Percentiles rank a stretch among this genome's conserved stretches.
These are phyloP conservation scores for Panopea generosa DNA, from an alignment of 2,888 invertebrate species.

Conservation along the genomic window DNA sequence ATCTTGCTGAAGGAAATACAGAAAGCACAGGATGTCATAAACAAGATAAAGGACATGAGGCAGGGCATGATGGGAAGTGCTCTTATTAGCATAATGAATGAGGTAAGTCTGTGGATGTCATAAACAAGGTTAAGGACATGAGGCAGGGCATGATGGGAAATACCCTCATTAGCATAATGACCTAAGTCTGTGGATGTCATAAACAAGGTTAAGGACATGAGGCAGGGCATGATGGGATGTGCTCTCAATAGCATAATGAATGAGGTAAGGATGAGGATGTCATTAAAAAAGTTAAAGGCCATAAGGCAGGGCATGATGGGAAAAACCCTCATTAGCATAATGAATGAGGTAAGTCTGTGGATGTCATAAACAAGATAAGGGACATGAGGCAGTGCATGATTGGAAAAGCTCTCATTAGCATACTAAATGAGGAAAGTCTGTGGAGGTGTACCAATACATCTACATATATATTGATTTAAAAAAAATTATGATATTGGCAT, in stretches of 20 bases:
- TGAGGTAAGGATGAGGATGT: slow-evolving; percentile 74
- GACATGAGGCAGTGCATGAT: slow-evolving; percentile 3
- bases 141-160: slow-evolving; percentile 84
- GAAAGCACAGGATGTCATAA: slow-evolving; percentile 83
- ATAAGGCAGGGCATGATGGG: slow-evolving; percentile 84
- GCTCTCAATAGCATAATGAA: slow-evolving; percentile 84
- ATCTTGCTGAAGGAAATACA: slow-evolving; percentile 83
- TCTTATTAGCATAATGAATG: slow-evolving; percentile 84
- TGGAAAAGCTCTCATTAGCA: not conserved
- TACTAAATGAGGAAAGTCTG: not conserved
- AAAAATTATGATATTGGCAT: no score
- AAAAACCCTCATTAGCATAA: slow-evolving; percentile 83
- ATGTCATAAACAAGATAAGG: slow-evolving; percentile 83
- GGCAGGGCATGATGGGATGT: slow-evolving; percentile 84
- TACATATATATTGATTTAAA: no score
- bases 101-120: slow-evolving; percentile 81
- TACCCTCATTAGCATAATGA: slow-evolving; percentile 5
- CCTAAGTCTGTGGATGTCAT: slow-evolving; percentile 82
- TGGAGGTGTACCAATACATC: no score
- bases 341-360: slow-evolving; percentile 82
- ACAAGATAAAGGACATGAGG: slow-evolving; percentile 85
- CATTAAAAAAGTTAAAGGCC: no score
- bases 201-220: slow-evolving; percentile 85
- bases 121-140: slow-evolving; percentile 85
- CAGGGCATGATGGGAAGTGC: slow-evolving; percentile 85